phyloP scores from a whole-genome alignment of 2,113 vertebrate genomes.

The Gadus chalcogrammus region DNA sequence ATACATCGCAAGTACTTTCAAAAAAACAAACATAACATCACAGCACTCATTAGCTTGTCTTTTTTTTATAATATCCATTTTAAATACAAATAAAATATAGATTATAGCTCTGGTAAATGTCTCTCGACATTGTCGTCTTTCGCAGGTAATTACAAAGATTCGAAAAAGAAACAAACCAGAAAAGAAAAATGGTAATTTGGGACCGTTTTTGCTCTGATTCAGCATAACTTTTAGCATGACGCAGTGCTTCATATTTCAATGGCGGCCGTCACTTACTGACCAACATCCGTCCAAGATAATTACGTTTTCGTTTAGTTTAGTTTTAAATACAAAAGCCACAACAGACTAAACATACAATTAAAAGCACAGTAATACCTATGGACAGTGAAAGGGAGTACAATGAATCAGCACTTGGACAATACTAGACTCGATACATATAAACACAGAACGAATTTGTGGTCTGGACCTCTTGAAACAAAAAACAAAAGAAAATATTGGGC shows the following conservation, averaged over 20 bases:
- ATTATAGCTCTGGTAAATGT: slow-evolving; percentile 75
- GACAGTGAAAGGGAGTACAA: slow-evolving; percentile 25
- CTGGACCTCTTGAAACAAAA: slow-evolving; percentile 18
- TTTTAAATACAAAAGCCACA: slow-evolving; percentile 26
- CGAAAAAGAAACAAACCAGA: slow-evolving; percentile 59
- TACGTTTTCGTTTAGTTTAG: background rate
- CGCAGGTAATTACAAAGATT: slow-evolving; percentile 60
- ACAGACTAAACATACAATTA: slow-evolving; percentile 34
- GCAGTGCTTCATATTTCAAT: slow-evolving; percentile 31
- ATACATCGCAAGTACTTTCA: slow-evolving; percentile 65
- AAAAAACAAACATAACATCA: slow-evolving; percentile 67
- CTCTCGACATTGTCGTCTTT: slow-evolving; percentile 70
- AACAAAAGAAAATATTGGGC: slow-evolving; percentile 13
- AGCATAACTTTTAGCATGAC: slow-evolving; percentile 49
- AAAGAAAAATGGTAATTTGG: slow-evolving; percentile 57
- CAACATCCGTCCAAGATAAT: slow-evolving; percentile 39
- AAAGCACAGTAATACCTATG: slow-evolving; percentile 46
- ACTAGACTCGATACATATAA: slow-evolving; percentile 15
- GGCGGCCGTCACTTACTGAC: slow-evolving; percentile 50
- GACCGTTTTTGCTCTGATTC: slow-evolving; percentile 54
- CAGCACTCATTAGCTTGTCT: slow-evolving; percentile 78
- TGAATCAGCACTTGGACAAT: slow-evolving; percentile 16
- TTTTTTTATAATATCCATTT: slow-evolving; percentile 68
- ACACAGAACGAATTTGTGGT: slow-evolving; percentile 20
- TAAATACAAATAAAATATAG: slow-evolving; percentile 80